Evolutionary conservation across 2,888 invertebrate species (phyloP).

Genomic region (Lottia gigantea): DNA sequence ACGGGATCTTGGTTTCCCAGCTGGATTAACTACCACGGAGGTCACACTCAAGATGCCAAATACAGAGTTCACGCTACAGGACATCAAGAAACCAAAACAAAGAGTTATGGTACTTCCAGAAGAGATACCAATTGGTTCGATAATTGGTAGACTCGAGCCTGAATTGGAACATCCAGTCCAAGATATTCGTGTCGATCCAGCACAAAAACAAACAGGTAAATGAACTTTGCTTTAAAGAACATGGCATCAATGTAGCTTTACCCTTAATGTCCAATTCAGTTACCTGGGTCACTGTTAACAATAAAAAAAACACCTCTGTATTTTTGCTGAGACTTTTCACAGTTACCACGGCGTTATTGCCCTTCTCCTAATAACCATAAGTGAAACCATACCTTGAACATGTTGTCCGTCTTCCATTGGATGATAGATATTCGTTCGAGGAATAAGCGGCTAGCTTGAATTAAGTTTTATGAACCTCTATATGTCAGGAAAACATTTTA

Average conservation of each 20-base stretch:
- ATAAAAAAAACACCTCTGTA: too few relatives aligned
- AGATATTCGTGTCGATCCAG: slow-evolving; percentile 17
- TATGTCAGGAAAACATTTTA: background rate
- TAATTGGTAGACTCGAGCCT: slow-evolving; percentile 28
- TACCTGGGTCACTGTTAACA: too few relatives aligned
- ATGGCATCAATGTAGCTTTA: background rate
- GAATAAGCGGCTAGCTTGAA: too few relatives aligned
- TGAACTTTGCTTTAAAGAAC: background rate
- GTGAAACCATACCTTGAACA: too few relatives aligned
- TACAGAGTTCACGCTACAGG: slow-evolving; percentile 19
- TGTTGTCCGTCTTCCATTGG: too few relatives aligned
- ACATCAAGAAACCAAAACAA: slow-evolving; percentile 22
- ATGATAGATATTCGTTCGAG: too few relatives aligned
- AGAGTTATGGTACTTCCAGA: slow-evolving; percentile 31
- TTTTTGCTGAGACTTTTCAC: too few relatives aligned
- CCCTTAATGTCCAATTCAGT: too few relatives aligned
- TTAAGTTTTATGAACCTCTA: too few relatives aligned
- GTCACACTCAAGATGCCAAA: slow-evolving; percentile 23
- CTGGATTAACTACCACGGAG: slow-evolving; percentile 19
- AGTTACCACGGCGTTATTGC: too few relatives aligned
- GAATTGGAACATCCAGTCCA: background rate
- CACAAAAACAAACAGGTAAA: slow-evolving; percentile 16
- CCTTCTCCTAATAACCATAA: too few relatives aligned
- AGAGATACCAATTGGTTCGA: slow-evolving; percentile 34
- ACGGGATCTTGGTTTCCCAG: slow-evolving; percentile 37